These are phyloP conservation scores for Threskiornis aethiopicus DNA, from an alignment of 2,797 vertebrate genomes.

Conservation along the genomic window DNA sequence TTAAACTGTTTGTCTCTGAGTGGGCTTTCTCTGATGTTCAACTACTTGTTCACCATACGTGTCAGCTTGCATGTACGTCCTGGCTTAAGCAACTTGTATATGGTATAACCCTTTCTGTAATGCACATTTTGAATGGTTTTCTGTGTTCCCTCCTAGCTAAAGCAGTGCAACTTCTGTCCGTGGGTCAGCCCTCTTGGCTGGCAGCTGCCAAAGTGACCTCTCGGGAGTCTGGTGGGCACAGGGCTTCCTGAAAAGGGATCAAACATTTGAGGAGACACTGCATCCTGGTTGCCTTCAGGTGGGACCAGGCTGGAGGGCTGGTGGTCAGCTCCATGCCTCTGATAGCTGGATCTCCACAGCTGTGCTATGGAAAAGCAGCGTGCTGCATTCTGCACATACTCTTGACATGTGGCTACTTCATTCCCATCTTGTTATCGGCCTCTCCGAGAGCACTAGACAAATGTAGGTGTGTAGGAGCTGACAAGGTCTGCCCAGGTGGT, in stretches of 20 bases:
- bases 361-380: neutral
- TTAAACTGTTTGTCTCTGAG: neutral
- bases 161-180: neutral
- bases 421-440: neutral
- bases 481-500: neutral
- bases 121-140: neutral
- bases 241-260: neutral
- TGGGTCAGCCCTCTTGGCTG: neutral
- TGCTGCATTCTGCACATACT: neutral
- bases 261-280: neutral
- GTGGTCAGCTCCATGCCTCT: neutral
- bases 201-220: neutral
- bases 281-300: neutral
- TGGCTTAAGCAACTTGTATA: neutral
- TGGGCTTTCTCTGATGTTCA: neutral
- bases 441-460: neutral
- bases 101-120: neutral
- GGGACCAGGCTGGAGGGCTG: neutral
- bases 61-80: neutral
- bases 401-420: neutral
- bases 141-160: neutral
- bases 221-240: rapidly evolving
- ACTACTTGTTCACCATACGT: rapidly evolving
- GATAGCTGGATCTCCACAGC: neutral
- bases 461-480: neutral